Percentiles rank a stretch among this genome's conserved stretches.
These are phyloP conservation scores for Oscheius sp. DNA, from an alignment of 1,140 invertebrate genomes.

Conservation along the genomic window DNA sequence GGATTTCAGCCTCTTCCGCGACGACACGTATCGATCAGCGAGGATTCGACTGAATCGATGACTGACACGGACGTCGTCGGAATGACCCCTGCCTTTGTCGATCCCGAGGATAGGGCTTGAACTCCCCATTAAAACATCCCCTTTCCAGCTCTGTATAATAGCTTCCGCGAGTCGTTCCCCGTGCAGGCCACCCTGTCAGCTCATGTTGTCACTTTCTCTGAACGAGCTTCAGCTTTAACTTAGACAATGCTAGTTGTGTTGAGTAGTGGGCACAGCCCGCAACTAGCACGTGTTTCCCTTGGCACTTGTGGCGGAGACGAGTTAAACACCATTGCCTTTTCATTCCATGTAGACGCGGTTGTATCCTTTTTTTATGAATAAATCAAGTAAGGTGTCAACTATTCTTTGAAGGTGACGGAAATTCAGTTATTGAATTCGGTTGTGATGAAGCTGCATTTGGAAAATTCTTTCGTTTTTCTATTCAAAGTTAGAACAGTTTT, in stretches of 20 bases:
- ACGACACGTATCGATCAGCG: constrained; percentile 28
- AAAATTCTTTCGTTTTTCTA: too few relatives aligned
- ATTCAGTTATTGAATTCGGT: too few relatives aligned
- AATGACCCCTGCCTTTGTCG: constrained; percentile 11
- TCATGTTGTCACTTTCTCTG: background rate
- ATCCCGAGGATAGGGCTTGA: constrained; percentile 5
- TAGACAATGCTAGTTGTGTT: constrained; percentile 1
- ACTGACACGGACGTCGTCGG: constrained; percentile 26
- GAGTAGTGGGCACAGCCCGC: too few relatives aligned
- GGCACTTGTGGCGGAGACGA: constrained; percentile 1
- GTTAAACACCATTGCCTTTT: background rate
- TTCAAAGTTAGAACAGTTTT: too few relatives aligned
- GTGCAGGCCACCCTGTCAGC: background rate
- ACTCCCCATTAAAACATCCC: background rate
- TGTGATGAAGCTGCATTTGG: too few relatives aligned
- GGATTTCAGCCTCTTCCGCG: constrained; percentile 18
- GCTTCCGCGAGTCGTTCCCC: background rate
- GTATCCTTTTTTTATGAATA: too few relatives aligned
- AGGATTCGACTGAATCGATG: constrained; percentile 16
- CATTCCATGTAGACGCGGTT: constrained; percentile 1
- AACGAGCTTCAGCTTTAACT: constrained; percentile 10
- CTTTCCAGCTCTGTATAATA: background rate
- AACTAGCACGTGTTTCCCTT: background rate
- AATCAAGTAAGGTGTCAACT: too few relatives aligned
- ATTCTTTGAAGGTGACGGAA: too few relatives aligned